Base-by-base conservation (phyloP, 2,113 vertebrate species). In the Climacteris rufus region DNA sequence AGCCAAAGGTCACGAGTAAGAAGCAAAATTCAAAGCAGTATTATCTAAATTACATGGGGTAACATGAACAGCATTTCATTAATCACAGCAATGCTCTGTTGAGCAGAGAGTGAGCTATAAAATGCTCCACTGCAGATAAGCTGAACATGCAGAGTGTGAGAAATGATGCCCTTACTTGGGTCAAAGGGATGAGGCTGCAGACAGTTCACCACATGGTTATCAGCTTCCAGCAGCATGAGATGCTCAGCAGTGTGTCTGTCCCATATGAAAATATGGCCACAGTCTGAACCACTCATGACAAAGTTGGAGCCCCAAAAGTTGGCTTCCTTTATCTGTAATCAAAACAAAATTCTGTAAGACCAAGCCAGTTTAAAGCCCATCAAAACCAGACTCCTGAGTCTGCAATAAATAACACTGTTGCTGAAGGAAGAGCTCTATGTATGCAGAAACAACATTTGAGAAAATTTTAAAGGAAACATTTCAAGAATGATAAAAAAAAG, bases 121-220 rank as follows among this genome's bases (percentile, higher is more conserved):
- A 80, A 50, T 23, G 40, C 35, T 84, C 60, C 63, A 21, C 17
- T 71, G 76, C 19, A 91, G 52, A 6, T 13, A 45, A 77, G 5
- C 16, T 65, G 76, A 88, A 15, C 9, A 33, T 25, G 76, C 40
- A 68, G 47, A 56, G 30, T 24, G 18, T 49, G 60, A 25, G 71
- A 20, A 69, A 17, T 21, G 3, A 68, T 45, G 22, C 27, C 89
- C 99, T 99, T 97, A 99, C 99, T 99, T 97, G 99, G 99, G 96
- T 99, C 99, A 39, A 99, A 99, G 1, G 99, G 99, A 96, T 99
- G 99, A 72, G 99, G 99, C 97, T 99, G 99, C 75, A 99, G 98
- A 92, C 99, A 99, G 98, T 99, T 99, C 83, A 99, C 99, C 97
- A 99, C 99, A 7, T 99, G 99, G 97, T 99, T 99, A 98, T 99